A percentile compares a stretch with the other conserved stretches of the same genome.
Evolutionary conservation across 1,140 invertebrate species (phyloP).

Genomic region (Euura saliciscinereae): DNA sequence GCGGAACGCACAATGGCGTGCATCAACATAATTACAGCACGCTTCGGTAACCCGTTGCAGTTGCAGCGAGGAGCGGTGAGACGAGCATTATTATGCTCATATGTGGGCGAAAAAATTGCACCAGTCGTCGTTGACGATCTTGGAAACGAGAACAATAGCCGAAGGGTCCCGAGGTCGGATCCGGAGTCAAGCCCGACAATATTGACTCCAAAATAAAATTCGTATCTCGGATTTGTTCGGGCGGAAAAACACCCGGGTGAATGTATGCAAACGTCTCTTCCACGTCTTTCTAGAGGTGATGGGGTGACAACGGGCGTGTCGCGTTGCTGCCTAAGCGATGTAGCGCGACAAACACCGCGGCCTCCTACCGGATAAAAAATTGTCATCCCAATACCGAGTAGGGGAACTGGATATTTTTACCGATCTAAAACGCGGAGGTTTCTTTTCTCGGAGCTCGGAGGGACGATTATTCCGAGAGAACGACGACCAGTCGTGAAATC

Average conservation of each 20-base stretch:
- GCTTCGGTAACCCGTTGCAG: conserved; percentile 29
- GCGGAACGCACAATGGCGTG: conserved; percentile 40
- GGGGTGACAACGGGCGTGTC: conserved; percentile 58
- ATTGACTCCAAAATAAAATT: too few relatives aligned
- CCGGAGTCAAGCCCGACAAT: too few relatives aligned
- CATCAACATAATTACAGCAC: conserved; percentile 58
- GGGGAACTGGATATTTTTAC: too few relatives aligned
- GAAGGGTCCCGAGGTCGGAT: neutral
- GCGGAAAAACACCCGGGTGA: conserved; percentile 55
- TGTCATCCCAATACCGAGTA: conserved; percentile 29
- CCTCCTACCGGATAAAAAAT: conserved; percentile 39
- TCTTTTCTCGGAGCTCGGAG: too few relatives aligned
- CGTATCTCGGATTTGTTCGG: conserved; percentile 52
- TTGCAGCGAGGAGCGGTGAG: too few relatives aligned
- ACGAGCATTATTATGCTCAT: conserved; percentile 57
- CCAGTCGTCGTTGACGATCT: neutral
- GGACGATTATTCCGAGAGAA: neutral
- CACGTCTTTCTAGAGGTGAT: conserved; percentile 51
- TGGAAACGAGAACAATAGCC: neutral
- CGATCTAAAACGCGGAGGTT: too few relatives aligned
- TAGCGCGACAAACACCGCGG: conserved; percentile 13
- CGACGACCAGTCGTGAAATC: too few relatives aligned
- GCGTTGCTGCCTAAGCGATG: conserved; percentile 25
- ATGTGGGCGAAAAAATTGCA: conserved; percentile 28
- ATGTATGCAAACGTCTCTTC: conserved; percentile 58